These are phyloP conservation scores for Poicephalus meyeri DNA, from an alignment of 2,113 vertebrate genomes.

Conservation along the genomic window DNA sequence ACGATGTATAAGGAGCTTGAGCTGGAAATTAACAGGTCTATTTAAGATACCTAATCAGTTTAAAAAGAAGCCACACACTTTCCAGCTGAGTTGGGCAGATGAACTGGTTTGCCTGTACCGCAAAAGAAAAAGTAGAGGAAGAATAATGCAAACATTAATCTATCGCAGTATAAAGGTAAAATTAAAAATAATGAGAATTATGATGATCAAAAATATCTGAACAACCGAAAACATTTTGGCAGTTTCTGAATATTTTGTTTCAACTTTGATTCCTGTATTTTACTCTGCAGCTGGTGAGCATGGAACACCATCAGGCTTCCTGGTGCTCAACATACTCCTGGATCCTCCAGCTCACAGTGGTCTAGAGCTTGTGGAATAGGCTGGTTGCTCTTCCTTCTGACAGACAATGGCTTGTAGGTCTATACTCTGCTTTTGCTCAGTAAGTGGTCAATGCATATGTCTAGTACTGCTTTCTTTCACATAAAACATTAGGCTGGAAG, in stretches of 20 bases:
- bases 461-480: neutral
- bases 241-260: neutral
- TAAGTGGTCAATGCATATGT: rapidly evolving
- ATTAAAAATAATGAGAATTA: neutral
- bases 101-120: neutral
- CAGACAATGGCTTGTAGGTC: neutral
- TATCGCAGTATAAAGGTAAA: neutral
- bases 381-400: neutral
- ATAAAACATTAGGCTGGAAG: neutral
- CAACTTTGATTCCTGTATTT: neutral
- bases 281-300: neutral
- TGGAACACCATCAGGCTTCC: neutral
- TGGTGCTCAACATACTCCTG: neutral
- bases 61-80: neutral
- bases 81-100: neutral
- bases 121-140: neutral
- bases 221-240: neutral
- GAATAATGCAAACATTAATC: neutral
- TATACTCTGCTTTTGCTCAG: neutral
- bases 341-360: neutral
- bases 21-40: neutral
- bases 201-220: neutral
- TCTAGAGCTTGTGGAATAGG: neutral
- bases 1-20: neutral
- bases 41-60: neutral